Percentiles rank a stretch among this genome's conserved stretches.
phyloP scores from a whole-genome alignment of 2,797 vertebrate species.

The Sebastes elongatus region DNA sequence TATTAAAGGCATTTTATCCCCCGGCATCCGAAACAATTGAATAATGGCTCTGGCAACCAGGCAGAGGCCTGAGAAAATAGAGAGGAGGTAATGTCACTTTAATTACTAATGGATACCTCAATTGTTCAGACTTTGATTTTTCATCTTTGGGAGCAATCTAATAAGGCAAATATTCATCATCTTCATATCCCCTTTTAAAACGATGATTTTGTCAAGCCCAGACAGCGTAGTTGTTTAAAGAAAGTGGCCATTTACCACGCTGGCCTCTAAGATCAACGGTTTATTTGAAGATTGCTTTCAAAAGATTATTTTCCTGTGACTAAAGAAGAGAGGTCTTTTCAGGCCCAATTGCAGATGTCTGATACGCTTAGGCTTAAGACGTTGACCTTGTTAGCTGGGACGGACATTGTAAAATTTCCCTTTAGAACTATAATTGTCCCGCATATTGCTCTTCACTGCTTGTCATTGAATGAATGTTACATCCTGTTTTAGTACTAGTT shows the following conservation, averaged over 20 bases:
- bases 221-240: constrained; percentile 72
- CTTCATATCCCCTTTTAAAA: constrained; percentile 78
- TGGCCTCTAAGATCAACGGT: constrained; percentile 64
- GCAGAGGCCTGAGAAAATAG: constrained; percentile 68
- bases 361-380: constrained; percentile 51
- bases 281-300: constrained; percentile 81
- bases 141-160: constrained; percentile 81
- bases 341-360: constrained; percentile 56
- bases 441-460: constrained; percentile 31
- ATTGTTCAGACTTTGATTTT: constrained; percentile 85
- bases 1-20: constrained; percentile 88
- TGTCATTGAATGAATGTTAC: constrained; percentile 38
- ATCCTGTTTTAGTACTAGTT: constrained; percentile 38
- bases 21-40: constrained; percentile 83
- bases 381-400: constrained; percentile 64
- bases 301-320: constrained; percentile 61
- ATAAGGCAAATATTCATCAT: constrained; percentile 86
- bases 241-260: constrained; percentile 71
- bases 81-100: constrained; percentile 82
- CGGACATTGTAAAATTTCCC: constrained; percentile 39
- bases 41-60: constrained; percentile 82
- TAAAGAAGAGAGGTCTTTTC: constrained; percentile 59
- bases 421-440: constrained; percentile 32
- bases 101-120: constrained; percentile 86
- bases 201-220: constrained; percentile 74